Evolutionary conservation across 2,888 invertebrate species (phyloP), one percentile per base, ranked within the genome.

Genomic region (Drosophila greeni): DNA sequence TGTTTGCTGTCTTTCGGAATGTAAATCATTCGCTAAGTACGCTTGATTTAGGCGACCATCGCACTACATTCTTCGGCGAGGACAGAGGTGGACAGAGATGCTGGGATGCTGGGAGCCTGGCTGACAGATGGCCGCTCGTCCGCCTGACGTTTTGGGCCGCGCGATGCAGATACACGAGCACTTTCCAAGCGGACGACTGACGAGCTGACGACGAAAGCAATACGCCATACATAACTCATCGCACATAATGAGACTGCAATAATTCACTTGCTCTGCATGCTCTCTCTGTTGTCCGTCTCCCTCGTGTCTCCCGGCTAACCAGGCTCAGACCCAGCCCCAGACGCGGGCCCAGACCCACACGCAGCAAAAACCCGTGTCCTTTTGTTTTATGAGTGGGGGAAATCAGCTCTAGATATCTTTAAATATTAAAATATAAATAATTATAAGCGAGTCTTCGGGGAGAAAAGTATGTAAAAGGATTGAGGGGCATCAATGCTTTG

Each of bases 221-320:
- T 86, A 86, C 86, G 80, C 81, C 74, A 85, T 76, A 86, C 86
- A 86, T 86, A 86, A 86, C 86, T 86, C 87, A 86, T 87, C 85
- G 86, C 87, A 86, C 86, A 86, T 86, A 86, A 86, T 86, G 86
- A 86, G 87, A 85, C 87, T 86, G 85, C 85, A 86, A 86, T 86
- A 86, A 87, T 86, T 86, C 86, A 86, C 86, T 83, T 84, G 82
- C 85, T 79, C 80, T 80, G 77, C 82, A 82, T 82, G 81, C 83
- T 76, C 74, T 61, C 61, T 51, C 40, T n/a, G 29, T 4, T 29
- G 29, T 29, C 18, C 14, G 0, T 20, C n/a, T 18, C 8, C 26
- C 40, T 20, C 42, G 12, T 55, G 12, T 14, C 36, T 16, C 20
- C 36, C 36, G 52, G 40, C 58, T 36, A 36, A 23, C 29, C 9